Percentiles rank a stretch among this genome's conserved stretches.
These are phyloP conservation scores for Acanthurus tractus DNA, from an alignment of 2,797 vertebrate genomes.

Conservation along the genomic window DNA sequence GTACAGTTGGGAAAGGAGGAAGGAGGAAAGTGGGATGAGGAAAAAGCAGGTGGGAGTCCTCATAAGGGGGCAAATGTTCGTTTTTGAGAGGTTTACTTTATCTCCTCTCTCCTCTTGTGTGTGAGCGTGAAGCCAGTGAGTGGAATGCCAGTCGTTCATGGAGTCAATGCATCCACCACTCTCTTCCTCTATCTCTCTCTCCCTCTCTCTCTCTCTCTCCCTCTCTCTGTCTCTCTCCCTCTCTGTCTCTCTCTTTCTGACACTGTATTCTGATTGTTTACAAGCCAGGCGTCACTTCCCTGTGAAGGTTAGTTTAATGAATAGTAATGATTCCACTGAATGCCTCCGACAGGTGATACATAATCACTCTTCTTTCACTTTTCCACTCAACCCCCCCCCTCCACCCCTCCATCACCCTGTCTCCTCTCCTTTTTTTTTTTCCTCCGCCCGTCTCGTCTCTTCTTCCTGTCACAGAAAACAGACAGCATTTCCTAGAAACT, in stretches of 20 bases:
- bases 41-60: constrained; percentile 49
- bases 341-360: constrained; percentile 85
- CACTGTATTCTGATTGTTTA: constrained; percentile 93
- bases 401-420: constrained; percentile 27
- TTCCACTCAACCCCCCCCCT: constrained; percentile 60
- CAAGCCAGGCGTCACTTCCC: constrained; percentile 91
- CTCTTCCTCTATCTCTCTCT: no score
- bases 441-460: constrained; percentile 13
- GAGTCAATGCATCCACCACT: constrained; percentile 79
- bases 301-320: constrained; percentile 98
- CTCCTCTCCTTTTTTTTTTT: constrained; percentile 42
- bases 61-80: constrained; percentile 66
- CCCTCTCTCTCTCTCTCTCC: constrained; percentile 37
- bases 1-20: constrained; percentile 75
- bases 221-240: constrained; percentile 28
- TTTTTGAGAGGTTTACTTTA: constrained; percentile 47
- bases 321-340: constrained; percentile 91
- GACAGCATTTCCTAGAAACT: constrained; percentile 82
- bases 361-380: constrained; percentile 83
- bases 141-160: constrained; percentile 83
- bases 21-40: constrained; percentile 71
- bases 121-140: constrained; percentile 50
- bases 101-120: background rate
- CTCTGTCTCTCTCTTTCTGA: constrained; percentile 53
- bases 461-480: constrained; percentile 79